Conservation (phyloP, 2,888 invertebrate genomes). For the Noctua comes region DNA sequence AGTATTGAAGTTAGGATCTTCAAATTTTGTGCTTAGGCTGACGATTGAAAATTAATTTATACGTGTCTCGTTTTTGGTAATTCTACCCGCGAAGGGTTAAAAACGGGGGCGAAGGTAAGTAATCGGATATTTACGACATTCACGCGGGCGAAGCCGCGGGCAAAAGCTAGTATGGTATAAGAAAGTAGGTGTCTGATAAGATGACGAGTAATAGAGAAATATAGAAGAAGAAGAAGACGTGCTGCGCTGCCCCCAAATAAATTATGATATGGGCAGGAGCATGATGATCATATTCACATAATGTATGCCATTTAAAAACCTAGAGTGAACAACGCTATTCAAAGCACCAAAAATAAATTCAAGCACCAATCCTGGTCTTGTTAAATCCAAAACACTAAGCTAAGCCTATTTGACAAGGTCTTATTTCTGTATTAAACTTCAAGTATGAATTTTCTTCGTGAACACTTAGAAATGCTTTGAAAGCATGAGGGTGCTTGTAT, state of each 20-base stretch:
- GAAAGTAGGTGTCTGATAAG: background rate
- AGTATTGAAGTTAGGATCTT: no score
- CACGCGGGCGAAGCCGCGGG: no score
- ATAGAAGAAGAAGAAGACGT: no score
- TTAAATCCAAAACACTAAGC: constrained; percentile 22
- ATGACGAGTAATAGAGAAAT: background rate
- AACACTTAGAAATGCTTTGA: constrained; percentile 58
- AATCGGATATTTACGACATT: no score
- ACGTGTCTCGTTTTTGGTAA: no score
- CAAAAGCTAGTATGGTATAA: no score
- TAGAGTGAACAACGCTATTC: background rate
- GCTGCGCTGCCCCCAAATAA: no score
- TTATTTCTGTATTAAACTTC: constrained; percentile 48
- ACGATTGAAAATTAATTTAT: no score
- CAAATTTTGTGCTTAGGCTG: no score
- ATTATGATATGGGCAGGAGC: no score
- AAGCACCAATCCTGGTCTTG: constrained; percentile 10
- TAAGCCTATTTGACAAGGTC: constrained; percentile 37
- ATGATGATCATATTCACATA: background rate
- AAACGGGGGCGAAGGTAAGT: no score
- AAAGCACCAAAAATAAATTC: constrained; percentile 12
- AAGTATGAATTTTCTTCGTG: constrained; percentile 46
- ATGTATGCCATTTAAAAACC: background rate
- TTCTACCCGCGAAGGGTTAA: no score
- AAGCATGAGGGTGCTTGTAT: constrained; percentile 52